Evolutionary conservation across 2,888 invertebrate genomes (phyloP), one percentile per base, ranked within the genome.

Genomic region (Athrips mouffetella): DNA sequence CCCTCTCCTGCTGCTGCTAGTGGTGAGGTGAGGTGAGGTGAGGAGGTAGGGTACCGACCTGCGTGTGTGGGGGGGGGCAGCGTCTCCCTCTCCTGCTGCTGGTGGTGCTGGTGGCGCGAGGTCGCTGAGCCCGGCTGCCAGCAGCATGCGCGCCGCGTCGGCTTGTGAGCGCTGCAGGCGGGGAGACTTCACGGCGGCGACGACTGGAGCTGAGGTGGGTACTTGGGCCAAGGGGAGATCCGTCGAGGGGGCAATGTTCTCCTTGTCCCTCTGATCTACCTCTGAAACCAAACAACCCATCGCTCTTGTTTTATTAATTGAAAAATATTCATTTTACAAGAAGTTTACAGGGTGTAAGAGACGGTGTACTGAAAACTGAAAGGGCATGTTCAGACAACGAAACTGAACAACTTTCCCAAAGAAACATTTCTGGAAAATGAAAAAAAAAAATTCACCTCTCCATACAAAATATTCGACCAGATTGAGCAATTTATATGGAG

Each of bases 51-150:
- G n/a, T n/a, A n/a, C n/a, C n/a, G n/a, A n/a, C n/a, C n/a, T 41
- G 16, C 1, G 35, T 20, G 1, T 20, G 35, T 2, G 15, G 13
- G 1, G 20, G 11, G 30, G 16, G 3, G 13, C 33, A 5, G 11
- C 7, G 33, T 8, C 33, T 33, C 13, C 3, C 6, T 13, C 30
- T 7, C 11, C n/a, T 23, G 20, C 13, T 39, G 30, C 33, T 37
- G 10, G 11, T 1, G 18, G 31, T 16, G 18, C 25, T 15, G 51
- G 0, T 27, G 48, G 11, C 29, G 39, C 54, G 2, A 74, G 51
- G 45, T 82, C 81, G 0, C 76, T 73, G 5, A 82, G 49, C 0
- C 83, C 82, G 0, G 73, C 76, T 16, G 69, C 66, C 51, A 75
- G 73, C 8, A 84, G 58, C 70, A 81, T 62, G 0, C 63, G 63